Evolutionary conservation across 92 coral and sea anemone species (phyloP).

Genomic region (Palythoa grandiflora): DNA sequence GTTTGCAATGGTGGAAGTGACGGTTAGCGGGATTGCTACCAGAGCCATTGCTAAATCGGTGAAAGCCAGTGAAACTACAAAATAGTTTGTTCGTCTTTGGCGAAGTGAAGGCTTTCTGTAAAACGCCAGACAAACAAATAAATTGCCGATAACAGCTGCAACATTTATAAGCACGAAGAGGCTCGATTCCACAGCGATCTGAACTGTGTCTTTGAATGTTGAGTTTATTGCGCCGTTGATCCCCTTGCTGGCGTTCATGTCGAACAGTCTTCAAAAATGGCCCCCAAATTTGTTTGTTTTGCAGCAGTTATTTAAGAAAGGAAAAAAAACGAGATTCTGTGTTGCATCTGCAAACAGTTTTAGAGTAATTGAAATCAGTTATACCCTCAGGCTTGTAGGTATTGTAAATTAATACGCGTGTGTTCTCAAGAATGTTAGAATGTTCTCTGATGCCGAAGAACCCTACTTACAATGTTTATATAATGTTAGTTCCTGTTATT

Average conservation of each 20-base stretch:
- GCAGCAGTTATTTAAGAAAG: too few relatives aligned
- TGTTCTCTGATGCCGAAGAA: too few relatives aligned
- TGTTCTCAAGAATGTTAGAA: too few relatives aligned
- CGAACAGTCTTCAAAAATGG: neutral
- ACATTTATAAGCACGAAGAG: neutral
- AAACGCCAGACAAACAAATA: constrained; percentile 26
- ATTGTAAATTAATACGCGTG: too few relatives aligned
- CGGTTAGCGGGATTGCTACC: neutral
- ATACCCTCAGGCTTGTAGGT: too few relatives aligned
- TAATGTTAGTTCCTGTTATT: too few relatives aligned
- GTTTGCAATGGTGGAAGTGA: constrained; percentile 22
- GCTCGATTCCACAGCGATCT: neutral
- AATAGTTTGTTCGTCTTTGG: neutral
- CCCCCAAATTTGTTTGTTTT: too few relatives aligned
- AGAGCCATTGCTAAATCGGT: constrained; percentile 7
- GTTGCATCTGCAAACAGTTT: too few relatives aligned
- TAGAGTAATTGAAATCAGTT: too few relatives aligned
- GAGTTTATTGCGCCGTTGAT: neutral
- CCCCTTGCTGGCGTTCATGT: neutral
- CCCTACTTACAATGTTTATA: too few relatives aligned
- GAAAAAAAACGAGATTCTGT: too few relatives aligned
- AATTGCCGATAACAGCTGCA: constrained; percentile 12
- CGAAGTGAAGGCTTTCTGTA: constrained; percentile 22
- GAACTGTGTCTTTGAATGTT: neutral
- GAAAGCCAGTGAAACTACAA: constrained; percentile 6